Base-by-base conservation (phyloP, 64 coral and sea anemone species). In the Stichodactyla mertensii region DNA sequence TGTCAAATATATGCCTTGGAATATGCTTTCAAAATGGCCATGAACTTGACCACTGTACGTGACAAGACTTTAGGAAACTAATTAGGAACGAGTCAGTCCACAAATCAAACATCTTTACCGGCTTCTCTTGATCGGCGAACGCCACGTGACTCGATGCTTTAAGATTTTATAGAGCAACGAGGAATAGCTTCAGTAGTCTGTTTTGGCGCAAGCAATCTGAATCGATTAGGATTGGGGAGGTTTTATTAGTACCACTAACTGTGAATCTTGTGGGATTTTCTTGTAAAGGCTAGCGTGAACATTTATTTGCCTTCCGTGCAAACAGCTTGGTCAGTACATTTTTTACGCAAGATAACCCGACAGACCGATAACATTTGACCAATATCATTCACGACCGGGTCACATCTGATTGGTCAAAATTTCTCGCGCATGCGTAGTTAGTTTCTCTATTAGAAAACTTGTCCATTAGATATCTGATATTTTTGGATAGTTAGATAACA, bases 21-120 rank as follows among this genome's bases (percentile, higher is more conserved):
- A 74, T 74, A 9, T 31, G 7, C 12, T 27, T 31, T 19, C 69
- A 31, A 28, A 70, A 20, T 69, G 16, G 18, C 19, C 6, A 5
- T 69, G n/a, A 69, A 69, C 64, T 69, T 69, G 64, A 23, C 64
- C 64, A 69, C 19, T 69, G 64, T 69, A 69, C 64, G 19, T 69
- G 64, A 23, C 64, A 23, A 69, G 19, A 22, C 64, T 9, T 4
- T 24, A 20, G 64, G 64, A 18, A n/a, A n/a, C 19, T 22, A 69
- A 22, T 69, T 20, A 20, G 19, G 9, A 69, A 5, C 20, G n/a
- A 5, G 20, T 69, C 20, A 69, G 19, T 69, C 14, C 9, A 11
- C 56, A 58, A 11, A 58, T 6, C 56, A 11, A 9, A 58, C 64
- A 23, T 61, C 64, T 4, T 10, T 22, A 8, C 64, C n/a, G 36